Evolutionary conservation across 2,797 vertebrate genomes (phyloP), one percentile per base, ranked within the genome.

Genomic region (Aplochiton taeniatus): DNA sequence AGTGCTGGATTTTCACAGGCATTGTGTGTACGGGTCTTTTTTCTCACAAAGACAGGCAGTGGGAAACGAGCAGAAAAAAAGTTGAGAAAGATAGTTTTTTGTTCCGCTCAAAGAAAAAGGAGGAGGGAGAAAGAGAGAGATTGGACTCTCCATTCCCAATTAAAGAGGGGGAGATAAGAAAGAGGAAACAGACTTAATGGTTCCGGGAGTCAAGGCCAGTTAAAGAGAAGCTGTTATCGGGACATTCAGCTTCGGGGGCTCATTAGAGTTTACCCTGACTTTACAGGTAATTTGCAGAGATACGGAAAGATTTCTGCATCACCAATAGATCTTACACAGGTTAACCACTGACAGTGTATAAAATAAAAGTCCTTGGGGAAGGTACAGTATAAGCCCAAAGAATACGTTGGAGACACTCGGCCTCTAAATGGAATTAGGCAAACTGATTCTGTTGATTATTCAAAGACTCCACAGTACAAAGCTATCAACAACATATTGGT

Each of bases 1-100:
- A 95, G 93, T 94, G 91, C 92, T 89, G 92, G 91, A 90, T 93
- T 95, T 93, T 95, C 80, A 86, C 88, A 87, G 85, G 90, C 93
- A 94, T 95, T 95, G 94, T 95, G 95, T 92, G 90, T 87, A 88
- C 89, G 90, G 91, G 93, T 95, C 93, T 93, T 89, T 90, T 74
- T 79, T 80, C 78, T 77, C 17, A 11, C 12, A 58, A 79, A 76
- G 43, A 71, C 59, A 47, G 62, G 44, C 76, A 61, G 64, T 53
- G 76, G 74, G 71, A 1, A 20, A 80, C 73, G 70, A 55, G 11
- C 43, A 4, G 14, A 75, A 65, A 69, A 69, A 56, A 64, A 54
- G 63, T 65, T 74, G 63, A 83, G 80, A 82, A 58, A 65, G 61
- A 62, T 9, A 2, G 12, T 42, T 43, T 17, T 48, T 18, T 17